A percentile compares a stretch with the other conserved stretches of the same genome.
Conservation (phyloP, 2,888 invertebrate genomes). For the Ceramica pisi region DNA sequence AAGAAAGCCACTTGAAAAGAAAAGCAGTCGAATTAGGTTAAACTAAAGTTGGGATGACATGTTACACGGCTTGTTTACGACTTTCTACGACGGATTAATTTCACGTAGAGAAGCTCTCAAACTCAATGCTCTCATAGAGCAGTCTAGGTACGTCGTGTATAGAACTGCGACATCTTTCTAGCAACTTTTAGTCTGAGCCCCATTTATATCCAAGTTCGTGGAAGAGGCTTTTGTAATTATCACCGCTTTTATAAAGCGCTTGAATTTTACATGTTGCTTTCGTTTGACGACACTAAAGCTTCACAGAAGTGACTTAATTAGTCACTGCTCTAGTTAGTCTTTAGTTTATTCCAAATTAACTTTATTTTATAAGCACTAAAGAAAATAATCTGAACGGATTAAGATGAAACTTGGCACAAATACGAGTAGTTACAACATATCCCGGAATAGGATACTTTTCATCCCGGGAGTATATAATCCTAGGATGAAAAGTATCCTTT, state of each 20-base stretch:
- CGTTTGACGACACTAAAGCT: not conserved
- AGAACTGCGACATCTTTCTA: not conserved
- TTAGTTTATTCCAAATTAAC: no score
- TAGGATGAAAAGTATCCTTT: no score
- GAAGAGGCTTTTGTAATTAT: not conserved
- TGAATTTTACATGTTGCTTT: slow-evolving; percentile 12
- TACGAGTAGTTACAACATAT: no score
- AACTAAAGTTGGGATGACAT: slow-evolving; percentile 24
- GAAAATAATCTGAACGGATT: not conserved
- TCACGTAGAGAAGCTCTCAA: slow-evolving; percentile 14
- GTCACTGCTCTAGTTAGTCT: not conserved
- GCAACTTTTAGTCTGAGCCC: not conserved
- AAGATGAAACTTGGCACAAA: not conserved
- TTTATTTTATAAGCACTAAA: not conserved
- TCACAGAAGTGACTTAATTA: not conserved
- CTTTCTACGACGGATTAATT: slow-evolving; percentile 28
- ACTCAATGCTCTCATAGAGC: not conserved
- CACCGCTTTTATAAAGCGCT: not conserved
- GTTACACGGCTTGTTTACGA: not conserved
- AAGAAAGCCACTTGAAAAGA: slow-evolving; percentile 9
- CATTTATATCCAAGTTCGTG: slow-evolving; percentile 10
- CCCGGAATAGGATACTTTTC: no score
- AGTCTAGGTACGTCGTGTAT: not conserved
- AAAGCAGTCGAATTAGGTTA: slow-evolving; percentile 14
- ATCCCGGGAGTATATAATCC: no score